phyloP scores from a whole-genome alignment of 2,113 vertebrate genomes.

The Neodon shergylaensis region DNA sequence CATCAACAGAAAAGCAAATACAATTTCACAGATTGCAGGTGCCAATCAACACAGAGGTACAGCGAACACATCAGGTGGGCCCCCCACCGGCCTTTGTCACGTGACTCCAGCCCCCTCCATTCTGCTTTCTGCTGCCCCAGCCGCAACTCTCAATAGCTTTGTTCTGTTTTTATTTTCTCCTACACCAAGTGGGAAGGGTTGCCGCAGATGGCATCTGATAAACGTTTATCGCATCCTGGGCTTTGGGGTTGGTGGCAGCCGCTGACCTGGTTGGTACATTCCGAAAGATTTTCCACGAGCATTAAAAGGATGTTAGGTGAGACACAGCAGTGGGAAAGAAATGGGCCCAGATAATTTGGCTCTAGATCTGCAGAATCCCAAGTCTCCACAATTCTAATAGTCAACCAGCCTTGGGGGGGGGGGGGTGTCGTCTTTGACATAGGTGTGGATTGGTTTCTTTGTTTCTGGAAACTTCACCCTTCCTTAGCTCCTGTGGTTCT shows the following conservation, averaged over 20 bases:
- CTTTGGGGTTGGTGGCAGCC: background rate
- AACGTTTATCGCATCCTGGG: background rate
- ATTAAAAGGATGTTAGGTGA: background rate
- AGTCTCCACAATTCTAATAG: background rate
- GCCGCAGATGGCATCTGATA: background rate
- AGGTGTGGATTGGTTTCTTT: background rate
- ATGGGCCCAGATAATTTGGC: background rate
- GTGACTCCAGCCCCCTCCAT: background rate
- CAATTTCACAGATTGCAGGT: background rate
- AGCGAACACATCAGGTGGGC: background rate
- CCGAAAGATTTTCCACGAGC: background rate
- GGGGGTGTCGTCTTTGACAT: background rate
- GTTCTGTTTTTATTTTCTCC: background rate
- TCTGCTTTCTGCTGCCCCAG: no score
- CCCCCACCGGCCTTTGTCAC: background rate
- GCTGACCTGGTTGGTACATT: background rate
- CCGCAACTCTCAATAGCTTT: background rate
- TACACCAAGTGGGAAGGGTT: no score
- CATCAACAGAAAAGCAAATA: background rate
- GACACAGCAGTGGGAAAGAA: background rate
- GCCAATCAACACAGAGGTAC: background rate
- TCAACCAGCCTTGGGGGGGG: background rate
- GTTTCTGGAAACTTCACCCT: no score
- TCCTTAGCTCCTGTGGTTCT: background rate
- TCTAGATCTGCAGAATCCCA: background rate